Conservation (phyloP, 2,888 invertebrate genomes). For the Ditylenchus weischeri region DNA sequence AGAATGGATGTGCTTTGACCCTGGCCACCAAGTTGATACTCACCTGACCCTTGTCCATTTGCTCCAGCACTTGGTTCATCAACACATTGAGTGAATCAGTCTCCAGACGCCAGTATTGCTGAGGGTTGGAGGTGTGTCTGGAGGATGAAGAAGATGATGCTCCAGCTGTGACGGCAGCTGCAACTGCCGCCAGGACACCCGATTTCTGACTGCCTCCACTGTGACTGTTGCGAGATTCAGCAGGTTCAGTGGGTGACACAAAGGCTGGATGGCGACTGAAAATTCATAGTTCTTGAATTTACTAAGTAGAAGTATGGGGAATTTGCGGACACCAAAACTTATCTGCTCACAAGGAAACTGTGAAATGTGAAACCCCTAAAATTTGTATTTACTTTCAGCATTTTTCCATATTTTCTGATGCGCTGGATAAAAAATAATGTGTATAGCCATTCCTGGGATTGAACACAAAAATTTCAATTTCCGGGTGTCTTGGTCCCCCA, state of each 20-base stretch:
- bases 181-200: neutral
- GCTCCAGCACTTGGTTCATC: slow-evolving; percentile 57
- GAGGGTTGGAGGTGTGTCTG: slow-evolving; percentile 9
- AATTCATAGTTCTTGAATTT: neutral
- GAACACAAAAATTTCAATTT: too few species aligned
- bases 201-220: neutral
- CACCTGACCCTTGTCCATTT: slow-evolving; percentile 58
- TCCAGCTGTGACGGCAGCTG: slow-evolving; percentile 7
- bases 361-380: too few species aligned
- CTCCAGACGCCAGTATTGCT: slow-evolving; percentile 44
- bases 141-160: neutral
- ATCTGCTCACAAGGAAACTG: too few species aligned
- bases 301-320: too few species aligned
- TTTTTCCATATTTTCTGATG: too few species aligned
- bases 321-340: too few species aligned
- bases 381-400: too few species aligned
- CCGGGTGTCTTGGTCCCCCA: too few species aligned
- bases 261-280: slow-evolving; percentile 12
- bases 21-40: slow-evolving; percentile 52
- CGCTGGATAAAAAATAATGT: too few species aligned
- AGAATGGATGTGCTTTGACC: slow-evolving; percentile 55
- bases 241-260: neutral
- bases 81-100: slow-evolving; percentile 56
- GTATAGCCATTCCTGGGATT: too few species aligned
- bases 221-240: neutral